Conservation (phyloP, 2,113 vertebrate species). For the Vanacampus margaritifer region DNA sequence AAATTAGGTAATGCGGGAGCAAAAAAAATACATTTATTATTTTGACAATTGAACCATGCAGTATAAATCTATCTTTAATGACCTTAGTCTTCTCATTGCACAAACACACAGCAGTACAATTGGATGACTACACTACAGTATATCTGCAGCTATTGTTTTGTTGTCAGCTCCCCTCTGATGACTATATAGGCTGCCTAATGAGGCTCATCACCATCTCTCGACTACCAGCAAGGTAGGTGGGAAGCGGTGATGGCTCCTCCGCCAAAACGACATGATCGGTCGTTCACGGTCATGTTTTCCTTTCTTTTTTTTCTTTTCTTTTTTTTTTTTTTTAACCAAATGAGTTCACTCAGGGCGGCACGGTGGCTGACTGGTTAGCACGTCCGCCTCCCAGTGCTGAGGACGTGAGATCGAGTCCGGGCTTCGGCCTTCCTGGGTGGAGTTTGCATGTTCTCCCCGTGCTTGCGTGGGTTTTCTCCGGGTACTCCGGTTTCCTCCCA, state of each 20-base stretch:
- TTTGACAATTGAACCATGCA: not conserved
- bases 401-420: too few relatives aligned
- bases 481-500: too few relatives aligned
- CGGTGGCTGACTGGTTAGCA: too few relatives aligned
- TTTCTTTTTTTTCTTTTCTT: not conserved
- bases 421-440: too few relatives aligned
- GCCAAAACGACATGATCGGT: conserved; percentile 43
- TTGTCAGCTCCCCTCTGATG: conserved; percentile 33
- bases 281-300: conserved; percentile 33
- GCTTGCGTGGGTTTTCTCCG: too few relatives aligned
- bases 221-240: conserved; percentile 32
- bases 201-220: conserved; percentile 43
- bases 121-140: conserved; percentile 10
- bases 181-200: conserved; percentile 49
- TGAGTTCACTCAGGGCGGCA: too few relatives aligned
- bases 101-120: conserved; percentile 16
- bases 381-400: too few relatives aligned
- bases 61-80: not conserved
- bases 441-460: too few relatives aligned
- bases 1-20: not conserved
- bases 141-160: conserved; percentile 28
- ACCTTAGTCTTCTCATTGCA: not conserved
- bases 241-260: conserved; percentile 17
- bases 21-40: not conserved
- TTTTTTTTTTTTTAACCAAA: too few relatives aligned